Evolutionary conservation across 2,797 vertebrate genomes (phyloP).

Genomic region (Halcyon chelicuti): DNA sequence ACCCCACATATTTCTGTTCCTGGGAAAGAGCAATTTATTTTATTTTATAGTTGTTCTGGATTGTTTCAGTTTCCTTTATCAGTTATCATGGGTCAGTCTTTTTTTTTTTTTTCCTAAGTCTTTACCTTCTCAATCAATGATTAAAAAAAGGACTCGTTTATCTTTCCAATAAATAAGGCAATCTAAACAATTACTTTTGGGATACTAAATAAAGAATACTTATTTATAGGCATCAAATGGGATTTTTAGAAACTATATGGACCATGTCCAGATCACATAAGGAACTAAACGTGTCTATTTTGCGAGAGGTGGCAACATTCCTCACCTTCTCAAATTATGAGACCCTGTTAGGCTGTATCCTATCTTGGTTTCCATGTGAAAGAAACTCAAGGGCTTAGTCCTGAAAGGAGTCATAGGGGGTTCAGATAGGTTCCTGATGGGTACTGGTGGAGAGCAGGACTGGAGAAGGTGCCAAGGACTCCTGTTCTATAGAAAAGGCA

Average conservation of each 20-base stretch:
- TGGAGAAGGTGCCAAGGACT: neutral
- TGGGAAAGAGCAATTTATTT: neutral
- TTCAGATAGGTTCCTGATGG: neutral
- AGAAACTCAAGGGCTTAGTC: neutral
- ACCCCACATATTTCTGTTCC: accelerated
- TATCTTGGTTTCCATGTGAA: neutral
- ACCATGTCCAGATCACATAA: neutral
- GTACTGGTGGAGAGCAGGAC: accelerated
- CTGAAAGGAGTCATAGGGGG: neutral
- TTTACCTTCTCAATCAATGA: neutral
- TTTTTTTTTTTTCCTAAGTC: neutral
- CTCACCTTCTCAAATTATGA: neutral
- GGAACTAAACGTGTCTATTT: neutral
- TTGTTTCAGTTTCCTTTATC: neutral
- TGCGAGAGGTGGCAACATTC: neutral
- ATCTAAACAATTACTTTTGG: neutral
- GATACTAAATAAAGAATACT: neutral
- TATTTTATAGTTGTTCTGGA: neutral
- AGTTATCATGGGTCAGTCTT: neutral
- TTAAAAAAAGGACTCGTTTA: neutral
- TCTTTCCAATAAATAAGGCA: neutral
- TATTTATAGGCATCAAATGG: neutral
- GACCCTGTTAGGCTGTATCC: neutral
- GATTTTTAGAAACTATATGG: neutral
- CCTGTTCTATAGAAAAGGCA: neutral